Conservation (phyloP, 1,140 invertebrate species). For the Lamellibrachia luymesi region DNA sequence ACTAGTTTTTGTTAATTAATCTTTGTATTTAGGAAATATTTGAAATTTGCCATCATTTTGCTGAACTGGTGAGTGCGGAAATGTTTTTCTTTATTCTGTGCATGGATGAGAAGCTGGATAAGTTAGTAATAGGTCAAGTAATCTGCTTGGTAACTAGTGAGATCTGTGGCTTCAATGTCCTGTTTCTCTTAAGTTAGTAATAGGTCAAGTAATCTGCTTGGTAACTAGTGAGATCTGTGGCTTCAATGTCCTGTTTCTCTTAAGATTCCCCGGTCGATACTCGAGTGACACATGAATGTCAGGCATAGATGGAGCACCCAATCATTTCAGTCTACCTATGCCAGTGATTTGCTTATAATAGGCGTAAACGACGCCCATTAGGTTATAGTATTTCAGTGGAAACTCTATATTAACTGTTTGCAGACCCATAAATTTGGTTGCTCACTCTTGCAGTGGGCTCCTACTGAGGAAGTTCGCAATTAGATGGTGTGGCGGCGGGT, state of each 20-base stretch:
- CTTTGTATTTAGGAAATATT: too few species aligned
- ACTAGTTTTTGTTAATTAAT: too few species aligned
- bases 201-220: background rate
- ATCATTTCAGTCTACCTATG: background rate
- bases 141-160: background rate
- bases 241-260: background rate
- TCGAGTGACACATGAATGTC: background rate
- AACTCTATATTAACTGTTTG: background rate
- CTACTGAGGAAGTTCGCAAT: background rate
- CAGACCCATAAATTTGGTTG: background rate
- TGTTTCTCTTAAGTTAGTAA: background rate
- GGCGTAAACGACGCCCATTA: background rate
- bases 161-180: background rate
- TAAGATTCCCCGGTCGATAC: background rate
- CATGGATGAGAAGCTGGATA: background rate
- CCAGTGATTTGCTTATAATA: background rate
- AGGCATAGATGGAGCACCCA: background rate
- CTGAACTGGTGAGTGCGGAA: too few species aligned
- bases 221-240: background rate
- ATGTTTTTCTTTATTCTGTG: background rate
- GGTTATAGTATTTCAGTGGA: slow-evolving; percentile 1
- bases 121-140: background rate
- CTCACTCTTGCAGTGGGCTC: background rate
- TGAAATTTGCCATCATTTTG: too few species aligned
- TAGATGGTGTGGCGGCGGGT: background rate